Conservation (phyloP, 2,888 invertebrate species). For the Lochmaea capreae region DNA sequence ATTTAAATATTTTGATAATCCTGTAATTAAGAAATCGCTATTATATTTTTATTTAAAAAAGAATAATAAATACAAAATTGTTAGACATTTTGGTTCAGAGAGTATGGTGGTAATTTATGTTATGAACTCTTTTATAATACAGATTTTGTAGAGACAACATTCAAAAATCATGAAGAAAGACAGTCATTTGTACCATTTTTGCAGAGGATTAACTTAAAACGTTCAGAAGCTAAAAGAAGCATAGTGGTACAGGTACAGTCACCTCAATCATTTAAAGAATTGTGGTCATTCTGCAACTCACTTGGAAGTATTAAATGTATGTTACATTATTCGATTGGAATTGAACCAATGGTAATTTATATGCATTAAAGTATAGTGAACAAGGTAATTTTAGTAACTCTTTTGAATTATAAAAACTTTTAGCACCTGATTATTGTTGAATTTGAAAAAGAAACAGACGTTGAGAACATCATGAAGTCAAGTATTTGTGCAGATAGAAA, state of each 20-base stretch:
- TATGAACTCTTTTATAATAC: slow-evolving; percentile 3
- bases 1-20: slow-evolving; percentile 16
- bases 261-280: slow-evolving; percentile 74
- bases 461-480: slow-evolving; percentile 69
- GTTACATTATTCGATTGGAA: slow-evolving; percentile 72
- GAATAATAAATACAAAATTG: slow-evolving; percentile 8
- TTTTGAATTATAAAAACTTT: slow-evolving; percentile 43
- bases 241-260: slow-evolving; percentile 83
- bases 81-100: slow-evolving; percentile 18
- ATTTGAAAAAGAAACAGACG: slow-evolving; percentile 70
- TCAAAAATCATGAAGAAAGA: slow-evolving; percentile 13
- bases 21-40: slow-evolving; percentile 1
- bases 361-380: background rate
- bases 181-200: slow-evolving; percentile 65
- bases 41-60: slow-evolving; percentile 18
- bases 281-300: slow-evolving; percentile 76
- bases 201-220: slow-evolving; percentile 70
- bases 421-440: slow-evolving; percentile 84
- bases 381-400: too few species aligned
- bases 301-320: slow-evolving; percentile 75
- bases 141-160: slow-evolving; percentile 6
- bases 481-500: slow-evolving; percentile 71
- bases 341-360: slow-evolving; percentile 60
- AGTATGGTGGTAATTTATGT: background rate
- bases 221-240: slow-evolving; percentile 76